Evolutionary conservation across 2,888 invertebrate genomes (phyloP), one percentile per base, ranked within the genome.

Genomic region (Pachydiplax longipennis): DNA sequence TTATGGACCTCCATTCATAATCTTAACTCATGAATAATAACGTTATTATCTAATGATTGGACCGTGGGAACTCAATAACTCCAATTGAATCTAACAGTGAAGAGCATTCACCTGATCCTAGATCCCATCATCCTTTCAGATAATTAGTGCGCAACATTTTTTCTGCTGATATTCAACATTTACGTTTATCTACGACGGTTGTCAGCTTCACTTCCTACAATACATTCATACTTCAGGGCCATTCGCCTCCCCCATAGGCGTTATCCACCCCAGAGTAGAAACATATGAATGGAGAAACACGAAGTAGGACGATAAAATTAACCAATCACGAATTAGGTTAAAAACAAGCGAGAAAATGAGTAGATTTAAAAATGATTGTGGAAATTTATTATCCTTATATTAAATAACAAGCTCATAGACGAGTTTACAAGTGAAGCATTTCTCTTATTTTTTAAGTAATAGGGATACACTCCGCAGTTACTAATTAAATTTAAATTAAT

Each of bases 81-180:
- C 12, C n/a, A 37, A 37, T 37, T 87, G 15, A 13, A 58, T 15
- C 10, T 53, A 73, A 73, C 5, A 12, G n/a, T 22, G 58, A 37
- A 10, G n/a, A 65, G 40, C 22, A 92, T 93, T 93, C 93, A 94
- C 95, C 95, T 94, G 92, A 95, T 93, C 94, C 95, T 94, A 92
- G 95, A 95, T 92, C 95, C 95, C 95, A 95, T 95, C 87, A 87
- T 87, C 87, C 87, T 87, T 87, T 61, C 87, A 61, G 37, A 87
- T 87, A 87, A n/a, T 65, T 87, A 87, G 87, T 15, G 65, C 31
- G 61, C 35, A 87, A 61, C 87, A 87, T 87, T 61, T 87, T 87
- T 40, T 37, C 37, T 87, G 87, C 65, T 87, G 87, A 37, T 87
- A 87, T 37, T 87, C 61, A 6, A 37, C 87, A 87, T 37, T 87